Evolutionary conservation across 1,140 invertebrate species (phyloP).

Genomic region (Dinothrombium tinctorium): DNA sequence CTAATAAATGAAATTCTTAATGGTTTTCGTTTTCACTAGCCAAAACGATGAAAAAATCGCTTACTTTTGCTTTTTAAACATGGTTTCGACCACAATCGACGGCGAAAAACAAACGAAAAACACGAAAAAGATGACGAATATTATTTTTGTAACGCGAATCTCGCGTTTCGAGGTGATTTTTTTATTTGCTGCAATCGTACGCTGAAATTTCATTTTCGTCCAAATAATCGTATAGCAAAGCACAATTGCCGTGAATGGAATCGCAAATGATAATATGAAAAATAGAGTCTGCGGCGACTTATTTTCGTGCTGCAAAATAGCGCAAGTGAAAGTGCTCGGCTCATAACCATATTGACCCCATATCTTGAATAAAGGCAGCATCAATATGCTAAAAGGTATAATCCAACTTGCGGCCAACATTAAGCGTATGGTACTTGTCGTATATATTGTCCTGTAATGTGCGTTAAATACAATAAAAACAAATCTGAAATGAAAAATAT

Average conservation of each 20-base stretch:
- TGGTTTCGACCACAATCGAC: slow-evolving; percentile 60
- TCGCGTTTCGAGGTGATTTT: slow-evolving; percentile 14
- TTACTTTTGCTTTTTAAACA: too few species aligned
- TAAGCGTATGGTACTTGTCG: slow-evolving; percentile 8
- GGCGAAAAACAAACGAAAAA: slow-evolving; percentile 61
- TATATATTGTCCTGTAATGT: slow-evolving; percentile 13
- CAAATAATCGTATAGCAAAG: slow-evolving; percentile 61
- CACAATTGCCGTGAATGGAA: slow-evolving; percentile 56
- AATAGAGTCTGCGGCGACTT: slow-evolving; percentile 59
- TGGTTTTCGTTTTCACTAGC: too few species aligned
- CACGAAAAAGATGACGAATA: slow-evolving; percentile 59
- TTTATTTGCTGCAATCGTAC: slow-evolving; percentile 4
- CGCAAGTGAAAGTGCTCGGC: slow-evolving; percentile 15
- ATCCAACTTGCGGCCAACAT: slow-evolving; percentile 38
- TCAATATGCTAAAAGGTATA: slow-evolving; percentile 34
- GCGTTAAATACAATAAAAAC: slow-evolving; percentile 14
- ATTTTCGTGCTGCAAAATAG: slow-evolving; percentile 32
- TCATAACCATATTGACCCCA: slow-evolving; percentile 59
- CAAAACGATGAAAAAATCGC: too few species aligned
- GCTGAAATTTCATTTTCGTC: slow-evolving; percentile 27
- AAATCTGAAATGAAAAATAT: slow-evolving; percentile 8
- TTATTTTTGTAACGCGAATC: slow-evolving; percentile 43
- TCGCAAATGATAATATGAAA: slow-evolving; percentile 51
- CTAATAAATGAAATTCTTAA: too few species aligned
- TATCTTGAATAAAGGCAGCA: slow-evolving; percentile 47